Percentiles rank a stretch among this genome's conserved stretches.
Conservation (phyloP, 2,113 vertebrate species). For the Phyllostomus discolor region DNA sequence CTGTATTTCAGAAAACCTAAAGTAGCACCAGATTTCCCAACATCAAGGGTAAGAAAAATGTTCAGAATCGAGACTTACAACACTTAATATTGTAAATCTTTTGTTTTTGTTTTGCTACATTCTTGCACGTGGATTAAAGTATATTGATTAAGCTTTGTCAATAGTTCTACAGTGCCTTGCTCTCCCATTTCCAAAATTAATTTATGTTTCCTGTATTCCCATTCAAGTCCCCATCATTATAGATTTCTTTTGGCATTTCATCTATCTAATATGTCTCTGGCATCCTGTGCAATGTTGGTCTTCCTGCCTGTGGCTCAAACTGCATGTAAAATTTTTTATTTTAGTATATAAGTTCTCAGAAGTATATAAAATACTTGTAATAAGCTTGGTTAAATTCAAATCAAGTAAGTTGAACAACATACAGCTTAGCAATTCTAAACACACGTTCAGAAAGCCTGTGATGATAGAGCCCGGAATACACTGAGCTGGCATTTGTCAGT, state of each 20-base stretch:
- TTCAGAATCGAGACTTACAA: neutral
- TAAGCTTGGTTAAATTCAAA: neutral
- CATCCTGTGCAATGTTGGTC: neutral
- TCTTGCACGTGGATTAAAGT: neutral
- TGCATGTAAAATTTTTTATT: neutral
- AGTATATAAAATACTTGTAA: neutral
- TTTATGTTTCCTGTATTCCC: neutral
- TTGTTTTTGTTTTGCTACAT: neutral
- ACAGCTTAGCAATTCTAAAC: neutral
- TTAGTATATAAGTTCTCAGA: neutral
- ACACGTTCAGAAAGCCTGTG: neutral
- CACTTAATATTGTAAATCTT: neutral
- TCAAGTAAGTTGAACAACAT: neutral
- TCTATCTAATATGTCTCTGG: neutral
- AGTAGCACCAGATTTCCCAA: neutral
- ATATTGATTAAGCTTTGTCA: neutral
- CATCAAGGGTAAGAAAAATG: neutral
- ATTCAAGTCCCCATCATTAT: neutral
- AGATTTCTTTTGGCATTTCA: neutral
- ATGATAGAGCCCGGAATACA: neutral
- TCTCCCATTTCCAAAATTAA: neutral
- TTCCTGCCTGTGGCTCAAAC: neutral
- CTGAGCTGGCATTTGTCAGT: neutral
- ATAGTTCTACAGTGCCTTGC: neutral
- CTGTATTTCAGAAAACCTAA: neutral